Evolutionary conservation across 2,113 vertebrate species (phyloP), one percentile per base, ranked within the genome.

Genomic region (Nothocercus julius): DNA sequence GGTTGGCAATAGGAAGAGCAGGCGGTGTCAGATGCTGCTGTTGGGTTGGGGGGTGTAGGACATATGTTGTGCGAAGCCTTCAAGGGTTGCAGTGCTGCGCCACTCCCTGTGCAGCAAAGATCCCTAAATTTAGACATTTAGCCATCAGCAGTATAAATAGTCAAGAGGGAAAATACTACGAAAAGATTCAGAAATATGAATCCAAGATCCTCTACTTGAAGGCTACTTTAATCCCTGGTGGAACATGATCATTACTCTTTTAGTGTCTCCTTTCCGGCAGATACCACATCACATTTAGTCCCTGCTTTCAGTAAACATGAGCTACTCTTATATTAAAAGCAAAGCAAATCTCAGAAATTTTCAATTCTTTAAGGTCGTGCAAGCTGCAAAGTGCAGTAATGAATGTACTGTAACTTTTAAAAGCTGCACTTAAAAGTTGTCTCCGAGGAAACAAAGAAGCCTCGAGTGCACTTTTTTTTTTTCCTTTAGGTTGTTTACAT

Each of bases 21-120:
- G 13, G 15, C 12, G 5, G 9, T 0, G 0, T 3, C 7, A 20
- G 51, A 42, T 1, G 1, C 13, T 56, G 18, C 19, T 1, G 1
- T 0, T 25, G 20, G 82, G 1, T 13, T 4, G 5, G 45, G 19
- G 17, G 13, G 21, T 11, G 36, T 21, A 27, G 0, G 0, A 12
- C 0, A 0, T 7, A 27, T 44, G 7, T 45, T 19, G 4, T 10
- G 36, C 19, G 34, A 69, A 81, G 5, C 34, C 7, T 59, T 12
- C 12, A 19, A 18, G 53, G 42, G 13, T 21, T 47, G 42, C 79
- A 72, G 25, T 6, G 22, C 8, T 17, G 28, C 22, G 5, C 13
- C 21, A 21, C n/a, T 70, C 17, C 24, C 27, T 61, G 30, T 2
- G 1, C 13, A 68, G 15, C 14, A 8, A 8, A 34, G 17, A 38